Base-by-base conservation (phyloP, 2,797 vertebrate genomes). In the Clarias pachynema region DNA sequence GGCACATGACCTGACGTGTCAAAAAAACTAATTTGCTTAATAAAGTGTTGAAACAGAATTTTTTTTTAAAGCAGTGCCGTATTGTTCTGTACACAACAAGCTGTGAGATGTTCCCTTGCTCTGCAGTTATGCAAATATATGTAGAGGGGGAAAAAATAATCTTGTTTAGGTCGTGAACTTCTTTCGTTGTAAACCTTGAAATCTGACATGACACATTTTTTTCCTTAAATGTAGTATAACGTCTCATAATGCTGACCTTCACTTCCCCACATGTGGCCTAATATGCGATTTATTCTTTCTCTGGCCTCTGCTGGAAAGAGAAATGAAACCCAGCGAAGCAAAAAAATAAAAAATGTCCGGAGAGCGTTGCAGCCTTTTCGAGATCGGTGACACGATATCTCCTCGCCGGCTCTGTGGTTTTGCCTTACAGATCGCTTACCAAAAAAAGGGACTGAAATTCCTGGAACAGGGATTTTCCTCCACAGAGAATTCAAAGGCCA, bases 401-500 rank as follows among this genome's bases (percentile, higher is more conserved):
- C 63, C 63, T 57, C 7, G 22, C 59, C 34, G 69, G 40, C 44
- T 26, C 69, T 82, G 79, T 20, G 53, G 84, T 82, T 68, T 86
- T 7, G 34, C n/a, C 34, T 77, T 73, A 85, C 78, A 18, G 66
- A 65, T 85, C 69, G 49, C 84, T 85, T 56, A 86, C 62, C 59
- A 63, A 81, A 85, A 75, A 85, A 60, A 37, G 34, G 37, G 18
- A 31, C 69, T 77, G 69, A 82, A 86, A 81, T 86, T 86, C 80
- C 84, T 31, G 72, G 84, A 85, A 85, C 59, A n/a, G 68, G 62
- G 81, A 73, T 83, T 83, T 74, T 83, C 69, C 69, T 63, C 81
- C 69, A 31, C 74, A 69, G 74, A 69, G 83, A 69, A 79, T 83
- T 73, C 4, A 29, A 62, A 62, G 15, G 57, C 56, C 40, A 20